A percentile compares a stretch with the other conserved stretches of the same genome.
These are phyloP conservation scores for Eupeodes latifasciatus DNA, from an alignment of 2,888 invertebrate species.

Conservation along the genomic window DNA sequence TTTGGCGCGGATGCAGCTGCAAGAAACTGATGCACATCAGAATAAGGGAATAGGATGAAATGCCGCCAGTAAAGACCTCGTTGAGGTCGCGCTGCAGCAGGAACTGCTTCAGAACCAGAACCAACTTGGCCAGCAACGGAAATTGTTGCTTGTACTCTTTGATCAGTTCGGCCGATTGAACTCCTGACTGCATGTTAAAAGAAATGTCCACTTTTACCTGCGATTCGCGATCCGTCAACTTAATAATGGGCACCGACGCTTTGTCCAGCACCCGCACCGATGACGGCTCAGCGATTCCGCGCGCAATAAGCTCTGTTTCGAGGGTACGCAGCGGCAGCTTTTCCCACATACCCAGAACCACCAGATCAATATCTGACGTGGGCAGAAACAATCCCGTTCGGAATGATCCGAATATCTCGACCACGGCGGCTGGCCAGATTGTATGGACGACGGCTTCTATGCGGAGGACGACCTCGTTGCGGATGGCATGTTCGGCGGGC, in stretches of 20 bases:
- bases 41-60: conserved; percentile 99
- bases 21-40: conserved; percentile 99
- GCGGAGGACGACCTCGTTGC: conserved; percentile 94
- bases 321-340: conserved; percentile 95
- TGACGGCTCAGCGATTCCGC: conserved; percentile 94
- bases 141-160: conserved; percentile 94
- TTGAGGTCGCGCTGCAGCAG: conserved; percentile 98
- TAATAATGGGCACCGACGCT: conserved; percentile 99
- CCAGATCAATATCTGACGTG: conserved; percentile 92
- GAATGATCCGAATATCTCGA: conserved; percentile 99
- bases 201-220: conserved; percentile 98
- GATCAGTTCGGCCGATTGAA: conserved; percentile 97
- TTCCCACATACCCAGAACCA: conserved; percentile 93
- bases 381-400: conserved; percentile 98
- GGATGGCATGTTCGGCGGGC: conserved; percentile 94
- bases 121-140: conserved; percentile 96
- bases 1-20: conserved; percentile 94
- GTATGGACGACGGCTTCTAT: conserved; percentile 94
- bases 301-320: conserved; percentile 94
- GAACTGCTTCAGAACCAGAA: conserved; percentile 99
- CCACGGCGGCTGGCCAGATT: conserved; percentile 96
- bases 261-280: conserved; percentile 98
- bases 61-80: conserved; percentile 99
- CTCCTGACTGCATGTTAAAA: conserved; percentile 99
- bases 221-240: conserved; percentile 93